These are phyloP conservation scores for Apocheima hispidaria DNA, from an alignment of 2,888 invertebrate genomes.

Conservation along the genomic window DNA sequence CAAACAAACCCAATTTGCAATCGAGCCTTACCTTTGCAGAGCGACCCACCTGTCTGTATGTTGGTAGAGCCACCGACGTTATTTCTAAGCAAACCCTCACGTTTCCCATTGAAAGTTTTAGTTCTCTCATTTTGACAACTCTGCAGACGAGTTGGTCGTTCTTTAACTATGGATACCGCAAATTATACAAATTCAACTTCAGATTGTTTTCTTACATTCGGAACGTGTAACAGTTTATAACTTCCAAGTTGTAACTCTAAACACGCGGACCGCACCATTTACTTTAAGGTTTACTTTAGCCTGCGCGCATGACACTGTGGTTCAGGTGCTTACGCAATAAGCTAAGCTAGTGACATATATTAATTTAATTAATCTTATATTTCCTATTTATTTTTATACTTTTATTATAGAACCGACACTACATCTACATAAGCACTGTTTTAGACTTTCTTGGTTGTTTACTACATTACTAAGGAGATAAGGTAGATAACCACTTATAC, in stretches of 20 bases:
- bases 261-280: slow-evolving; percentile 1
- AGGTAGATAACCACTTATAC: too few species aligned
- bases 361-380: too few species aligned
- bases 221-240: slow-evolving; percentile 9
- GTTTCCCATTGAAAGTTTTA: background rate
- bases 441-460: too few species aligned
- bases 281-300: background rate
- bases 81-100: background rate
- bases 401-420: too few species aligned
- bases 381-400: too few species aligned
- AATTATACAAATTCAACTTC: slow-evolving; percentile 13
- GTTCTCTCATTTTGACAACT: background rate
- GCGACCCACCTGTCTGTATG: background rate
- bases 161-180: slow-evolving; percentile 1
- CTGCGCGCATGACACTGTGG: background rate
- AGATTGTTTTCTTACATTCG: slow-evolving; percentile 17
- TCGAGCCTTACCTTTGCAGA: slow-evolving; percentile 13
- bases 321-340: too few species aligned
- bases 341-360: too few species aligned
- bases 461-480: too few species aligned
- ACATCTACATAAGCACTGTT: too few species aligned
- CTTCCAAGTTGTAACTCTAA: slow-evolving; percentile 4
- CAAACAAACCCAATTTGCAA: slow-evolving; percentile 29
- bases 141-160: background rate
- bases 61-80: background rate